Evolutionary conservation across 2,113 vertebrate species (phyloP).

Genomic region (Heteronetta atricapilla): DNA sequence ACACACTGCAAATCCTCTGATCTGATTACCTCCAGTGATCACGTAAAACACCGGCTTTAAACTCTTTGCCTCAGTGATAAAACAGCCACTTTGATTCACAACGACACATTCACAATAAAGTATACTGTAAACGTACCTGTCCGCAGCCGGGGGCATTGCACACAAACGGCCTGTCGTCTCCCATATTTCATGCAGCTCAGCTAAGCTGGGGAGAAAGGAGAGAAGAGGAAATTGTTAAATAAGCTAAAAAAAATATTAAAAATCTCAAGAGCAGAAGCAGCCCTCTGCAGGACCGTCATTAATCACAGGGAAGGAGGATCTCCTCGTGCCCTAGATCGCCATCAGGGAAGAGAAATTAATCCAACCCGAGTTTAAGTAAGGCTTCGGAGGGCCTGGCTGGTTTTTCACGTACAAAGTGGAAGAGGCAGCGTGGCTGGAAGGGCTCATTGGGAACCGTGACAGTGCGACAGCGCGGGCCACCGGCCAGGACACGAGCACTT

Average conservation of each 20-base stretch:
- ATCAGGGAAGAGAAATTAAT: neutral
- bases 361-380: neutral
- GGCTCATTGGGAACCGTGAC: neutral
- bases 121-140: slow-evolving; percentile 87
- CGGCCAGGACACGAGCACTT: neutral
- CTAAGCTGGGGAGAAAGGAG: slow-evolving; percentile 54
- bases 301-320: slow-evolving; percentile 41
- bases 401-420: neutral
- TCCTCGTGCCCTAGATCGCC: neutral
- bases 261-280: slow-evolving; percentile 41
- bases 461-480: neutral
- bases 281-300: slow-evolving; percentile 11
- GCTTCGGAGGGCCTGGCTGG: rapidly evolving
- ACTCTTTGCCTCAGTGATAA: slow-evolving; percentile 73
- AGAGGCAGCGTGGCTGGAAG: neutral
- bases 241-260: neutral
- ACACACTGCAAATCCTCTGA: slow-evolving; percentile 69
- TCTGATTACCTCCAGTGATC: slow-evolving; percentile 70
- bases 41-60: slow-evolving; percentile 68
- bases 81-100: slow-evolving; percentile 79
- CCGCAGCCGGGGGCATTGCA: slow-evolving; percentile 95
- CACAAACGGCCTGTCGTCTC: slow-evolving; percentile 97
- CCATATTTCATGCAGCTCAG: slow-evolving; percentile 82
- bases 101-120: slow-evolving; percentile 68
- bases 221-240: slow-evolving; percentile 58